A percentile compares a stretch with the other conserved stretches of the same genome.
Evolutionary conservation across 2,113 vertebrate genomes (phyloP).

Genomic region (Aplodontia rufa): DNA sequence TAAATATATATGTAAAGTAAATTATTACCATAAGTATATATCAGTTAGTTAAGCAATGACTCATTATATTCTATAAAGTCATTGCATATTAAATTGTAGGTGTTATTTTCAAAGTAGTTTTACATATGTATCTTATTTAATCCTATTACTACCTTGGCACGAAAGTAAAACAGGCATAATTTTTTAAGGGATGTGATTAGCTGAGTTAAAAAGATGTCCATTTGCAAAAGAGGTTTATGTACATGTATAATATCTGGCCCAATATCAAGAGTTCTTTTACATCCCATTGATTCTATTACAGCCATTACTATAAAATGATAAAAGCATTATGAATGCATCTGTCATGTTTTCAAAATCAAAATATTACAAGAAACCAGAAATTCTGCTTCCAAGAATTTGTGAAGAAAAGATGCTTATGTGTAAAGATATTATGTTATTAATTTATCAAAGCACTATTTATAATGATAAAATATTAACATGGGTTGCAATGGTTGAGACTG

Average conservation of each 20-base stretch:
- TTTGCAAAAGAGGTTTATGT: background rate
- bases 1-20: background rate
- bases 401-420: accelerated
- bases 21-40: background rate
- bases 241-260: background rate
- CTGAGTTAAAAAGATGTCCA: background rate
- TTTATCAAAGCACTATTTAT: background rate
- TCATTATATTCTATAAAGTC: background rate
- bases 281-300: background rate
- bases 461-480: background rate
- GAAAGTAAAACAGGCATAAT: background rate
- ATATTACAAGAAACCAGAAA: background rate
- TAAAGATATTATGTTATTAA: background rate
- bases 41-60: background rate
- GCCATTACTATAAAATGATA: background rate
- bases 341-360: background rate
- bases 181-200: background rate
- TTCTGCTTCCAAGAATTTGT: background rate
- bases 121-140: background rate
- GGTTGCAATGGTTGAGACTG: background rate
- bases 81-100: background rate
- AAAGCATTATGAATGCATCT: background rate
- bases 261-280: background rate
- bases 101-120: background rate
- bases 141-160: background rate